These are phyloP conservation scores for Nipponia nippon DNA, from an alignment of 2,113 vertebrate genomes.

Conservation along the genomic window DNA sequence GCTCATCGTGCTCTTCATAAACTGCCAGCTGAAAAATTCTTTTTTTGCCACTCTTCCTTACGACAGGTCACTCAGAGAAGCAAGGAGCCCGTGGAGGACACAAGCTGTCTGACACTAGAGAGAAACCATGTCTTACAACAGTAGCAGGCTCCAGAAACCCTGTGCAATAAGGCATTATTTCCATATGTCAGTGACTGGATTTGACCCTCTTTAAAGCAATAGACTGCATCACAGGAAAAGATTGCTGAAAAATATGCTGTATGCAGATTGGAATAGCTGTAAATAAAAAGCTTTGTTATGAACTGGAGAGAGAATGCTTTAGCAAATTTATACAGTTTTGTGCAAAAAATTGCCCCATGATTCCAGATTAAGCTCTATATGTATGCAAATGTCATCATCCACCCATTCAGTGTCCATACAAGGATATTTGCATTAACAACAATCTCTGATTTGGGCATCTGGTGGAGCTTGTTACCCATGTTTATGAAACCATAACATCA, in stretches of 20 bases:
- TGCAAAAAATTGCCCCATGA: neutral
- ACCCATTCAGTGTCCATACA: conserved; percentile 1
- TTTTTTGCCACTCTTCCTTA: conserved; percentile 96
- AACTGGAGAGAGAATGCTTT: neutral
- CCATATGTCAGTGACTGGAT: neutral
- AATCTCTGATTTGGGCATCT: conserved; percentile 13
- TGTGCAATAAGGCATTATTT: neutral
- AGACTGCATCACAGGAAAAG: neutral
- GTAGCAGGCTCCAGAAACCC: neutral
- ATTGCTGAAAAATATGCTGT: neutral
- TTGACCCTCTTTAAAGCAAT: neutral
- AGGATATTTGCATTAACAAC: conserved; percentile 23
- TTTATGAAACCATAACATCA: neutral
- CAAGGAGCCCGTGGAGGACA: conserved; percentile 90
- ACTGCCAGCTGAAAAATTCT: conserved; percentile 96
- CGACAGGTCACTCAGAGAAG: conserved; percentile 92
- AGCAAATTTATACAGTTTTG: neutral
- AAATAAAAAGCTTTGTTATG: conserved; percentile 33
- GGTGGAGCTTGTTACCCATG: neutral
- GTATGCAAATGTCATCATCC: conserved; percentile 51
- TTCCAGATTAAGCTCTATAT: neutral
- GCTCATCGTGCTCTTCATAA: conserved; percentile 95
- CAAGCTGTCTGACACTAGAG: conserved; percentile 69
- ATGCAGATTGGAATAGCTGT: neutral
- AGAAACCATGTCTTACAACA: neutral